phyloP scores from a whole-genome alignment of 2,888 invertebrate genomes.

The Cynaeus angustus region DNA sequence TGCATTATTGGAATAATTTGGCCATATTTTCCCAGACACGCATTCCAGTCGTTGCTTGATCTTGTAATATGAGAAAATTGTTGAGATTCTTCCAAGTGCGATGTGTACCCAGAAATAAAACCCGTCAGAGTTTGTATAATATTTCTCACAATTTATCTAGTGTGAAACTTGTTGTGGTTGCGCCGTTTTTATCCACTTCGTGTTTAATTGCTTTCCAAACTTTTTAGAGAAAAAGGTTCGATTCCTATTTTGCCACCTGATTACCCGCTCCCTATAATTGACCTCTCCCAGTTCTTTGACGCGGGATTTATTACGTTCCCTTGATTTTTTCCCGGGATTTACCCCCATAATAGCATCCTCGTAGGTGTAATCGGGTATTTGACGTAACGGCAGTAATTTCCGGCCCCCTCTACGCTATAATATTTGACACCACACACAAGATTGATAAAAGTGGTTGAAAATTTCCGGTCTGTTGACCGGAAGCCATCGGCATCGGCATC shows the following conservation, averaged over 20 bases:
- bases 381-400: constrained; percentile 33
- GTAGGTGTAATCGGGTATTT: constrained; percentile 1
- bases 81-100: constrained; percentile 3
- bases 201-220: no score
- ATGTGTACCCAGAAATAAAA: not conserved
- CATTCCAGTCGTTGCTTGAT: not conserved
- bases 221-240: not conserved
- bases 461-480: constrained; percentile 38
- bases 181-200: no score
- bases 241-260: constrained; percentile 25
- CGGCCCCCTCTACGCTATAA: constrained; percentile 9
- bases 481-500: constrained; percentile 26
- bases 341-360: constrained; percentile 5
- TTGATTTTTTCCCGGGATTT: constrained; percentile 15
- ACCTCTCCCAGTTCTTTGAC: constrained; percentile 27
- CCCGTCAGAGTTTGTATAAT: not conserved
- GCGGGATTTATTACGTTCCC: constrained; percentile 22
- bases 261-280: constrained; percentile 27
- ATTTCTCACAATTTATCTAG: no score
- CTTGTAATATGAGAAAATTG: constrained; percentile 13
- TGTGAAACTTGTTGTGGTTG: no score
- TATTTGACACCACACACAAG: constrained; percentile 36
- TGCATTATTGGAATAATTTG: constrained; percentile 14
- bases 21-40: not conserved
- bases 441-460: constrained; percentile 34